phyloP scores from a whole-genome alignment of 2,888 invertebrate genomes.

The Electrophaes corylata region DNA sequence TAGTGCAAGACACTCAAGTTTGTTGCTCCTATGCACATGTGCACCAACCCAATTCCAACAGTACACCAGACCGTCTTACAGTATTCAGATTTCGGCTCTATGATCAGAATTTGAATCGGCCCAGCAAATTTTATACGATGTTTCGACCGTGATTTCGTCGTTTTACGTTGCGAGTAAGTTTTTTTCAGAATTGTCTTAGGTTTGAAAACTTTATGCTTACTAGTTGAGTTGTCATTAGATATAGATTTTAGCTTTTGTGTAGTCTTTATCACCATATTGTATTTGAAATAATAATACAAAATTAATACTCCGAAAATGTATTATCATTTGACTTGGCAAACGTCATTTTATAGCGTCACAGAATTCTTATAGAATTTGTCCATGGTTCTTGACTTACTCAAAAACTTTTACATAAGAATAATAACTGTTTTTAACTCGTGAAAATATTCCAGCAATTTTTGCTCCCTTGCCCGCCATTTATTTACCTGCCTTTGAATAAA shows the following conservation, averaged over 20 bases:
- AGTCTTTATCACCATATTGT: conserved; percentile 1
- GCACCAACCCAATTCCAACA: conserved; percentile 45
- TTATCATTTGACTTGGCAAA: background rate
- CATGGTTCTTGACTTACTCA: too few relatives aligned
- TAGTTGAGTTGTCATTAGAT: background rate
- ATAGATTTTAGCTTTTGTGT: conserved; percentile 2
- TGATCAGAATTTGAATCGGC: conserved; percentile 47
- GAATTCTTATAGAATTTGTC: too few relatives aligned
- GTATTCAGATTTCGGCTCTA: conserved; percentile 48
- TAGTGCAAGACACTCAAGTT: conserved; percentile 49
- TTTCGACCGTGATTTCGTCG: conserved; percentile 1
- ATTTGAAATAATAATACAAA: background rate
- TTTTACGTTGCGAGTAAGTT: conserved; percentile 3
- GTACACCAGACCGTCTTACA: conserved; percentile 49
- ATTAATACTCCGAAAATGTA: too few relatives aligned
- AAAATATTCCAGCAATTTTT: too few relatives aligned
- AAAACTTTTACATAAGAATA: too few relatives aligned
- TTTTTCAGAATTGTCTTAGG: conserved; percentile 17
- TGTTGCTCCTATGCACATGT: conserved; percentile 52
- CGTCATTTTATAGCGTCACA: too few relatives aligned
- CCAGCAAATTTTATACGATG: conserved; percentile 31
- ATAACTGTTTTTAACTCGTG: too few relatives aligned
- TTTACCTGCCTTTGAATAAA: too few relatives aligned
- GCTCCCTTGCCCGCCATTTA: too few relatives aligned
- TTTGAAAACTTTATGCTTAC: background rate